A percentile compares a stretch with the other conserved stretches of the same genome.
These are phyloP conservation scores for Lithophane leautieri DNA, from an alignment of 2,888 invertebrate genomes.

Conservation along the genomic window DNA sequence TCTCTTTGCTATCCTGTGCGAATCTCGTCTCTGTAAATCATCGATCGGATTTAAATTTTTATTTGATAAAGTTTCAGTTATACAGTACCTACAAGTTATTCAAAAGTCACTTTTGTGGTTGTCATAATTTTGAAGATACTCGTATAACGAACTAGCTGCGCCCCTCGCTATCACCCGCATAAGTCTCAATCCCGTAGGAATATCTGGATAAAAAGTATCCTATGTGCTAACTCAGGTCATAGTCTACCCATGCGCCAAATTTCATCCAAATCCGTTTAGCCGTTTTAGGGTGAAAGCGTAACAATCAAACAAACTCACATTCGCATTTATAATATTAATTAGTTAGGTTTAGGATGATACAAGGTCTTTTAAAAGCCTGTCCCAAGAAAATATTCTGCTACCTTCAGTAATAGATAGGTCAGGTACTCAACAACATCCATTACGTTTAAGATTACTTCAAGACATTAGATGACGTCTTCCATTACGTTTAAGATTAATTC, in stretches of 20 bases:
- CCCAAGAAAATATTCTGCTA: background rate
- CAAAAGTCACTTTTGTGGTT: background rate
- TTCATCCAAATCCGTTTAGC: too few species aligned
- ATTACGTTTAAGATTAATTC: slow-evolving; percentile 71
- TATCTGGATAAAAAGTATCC: too few species aligned
- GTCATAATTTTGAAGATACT: background rate
- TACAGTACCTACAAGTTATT: too few species aligned
- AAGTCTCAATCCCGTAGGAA: too few species aligned
- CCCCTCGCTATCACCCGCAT: too few species aligned
- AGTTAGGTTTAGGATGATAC: background rate
- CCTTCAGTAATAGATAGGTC: background rate
- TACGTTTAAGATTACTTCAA: slow-evolving; percentile 71
- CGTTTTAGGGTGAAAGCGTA: too few species aligned
- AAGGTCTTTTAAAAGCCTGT: background rate
- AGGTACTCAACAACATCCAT: slow-evolving; percentile 57
- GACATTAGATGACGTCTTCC: slow-evolving; percentile 50
- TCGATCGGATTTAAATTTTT: background rate
- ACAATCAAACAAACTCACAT: too few species aligned
- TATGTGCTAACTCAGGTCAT: too few species aligned
- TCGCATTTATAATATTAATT: too few species aligned
- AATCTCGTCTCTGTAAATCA: background rate
- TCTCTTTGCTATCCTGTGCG: too few species aligned
- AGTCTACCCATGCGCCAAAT: too few species aligned
- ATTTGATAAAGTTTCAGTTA: background rate
- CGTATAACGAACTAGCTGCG: background rate